Evolutionary conservation across 37 sponge, comb jelly and placozoan species (phyloP).

Genomic region (Eunapius fragilis): DNA sequence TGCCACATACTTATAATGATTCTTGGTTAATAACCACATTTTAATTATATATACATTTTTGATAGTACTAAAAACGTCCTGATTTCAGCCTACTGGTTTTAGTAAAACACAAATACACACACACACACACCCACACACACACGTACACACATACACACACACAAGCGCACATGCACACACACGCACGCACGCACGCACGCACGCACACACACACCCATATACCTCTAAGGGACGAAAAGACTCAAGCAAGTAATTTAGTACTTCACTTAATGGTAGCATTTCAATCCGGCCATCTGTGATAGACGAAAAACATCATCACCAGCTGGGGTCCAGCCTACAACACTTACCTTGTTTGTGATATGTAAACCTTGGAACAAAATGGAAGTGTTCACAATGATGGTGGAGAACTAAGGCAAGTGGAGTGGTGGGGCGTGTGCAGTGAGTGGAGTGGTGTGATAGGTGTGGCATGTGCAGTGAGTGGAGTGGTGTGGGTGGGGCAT

Average conservation of each 20-base stretch:
- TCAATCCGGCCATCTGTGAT: background rate
- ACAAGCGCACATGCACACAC: too few relatives aligned
- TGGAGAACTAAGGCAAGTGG: constrained; percentile 5
- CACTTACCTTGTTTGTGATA: background rate
- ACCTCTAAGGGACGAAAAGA: background rate
- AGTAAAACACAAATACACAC: too few relatives aligned
- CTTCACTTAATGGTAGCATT: background rate
- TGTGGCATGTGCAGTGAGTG: background rate
- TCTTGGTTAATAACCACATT: too few relatives aligned
- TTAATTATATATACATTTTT: too few relatives aligned
- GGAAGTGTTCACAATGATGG: background rate
- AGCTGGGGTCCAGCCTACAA: background rate
- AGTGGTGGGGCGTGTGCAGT: background rate
- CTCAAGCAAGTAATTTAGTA: constrained; percentile 4
- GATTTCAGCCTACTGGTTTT: too few relatives aligned
- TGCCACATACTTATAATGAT: too few relatives aligned
- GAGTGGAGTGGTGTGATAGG: background rate
- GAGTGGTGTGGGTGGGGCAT: background rate
- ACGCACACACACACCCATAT: background rate
- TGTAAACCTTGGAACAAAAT: constrained; percentile 38
- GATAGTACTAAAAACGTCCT: too few relatives aligned
- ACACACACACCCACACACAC: too few relatives aligned
- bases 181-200: background rate
- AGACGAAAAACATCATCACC: background rate
- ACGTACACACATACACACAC: too few relatives aligned